These are phyloP conservation scores for Drosophila neutralis DNA, from an alignment of 2,888 invertebrate species.

Conservation along the genomic window DNA sequence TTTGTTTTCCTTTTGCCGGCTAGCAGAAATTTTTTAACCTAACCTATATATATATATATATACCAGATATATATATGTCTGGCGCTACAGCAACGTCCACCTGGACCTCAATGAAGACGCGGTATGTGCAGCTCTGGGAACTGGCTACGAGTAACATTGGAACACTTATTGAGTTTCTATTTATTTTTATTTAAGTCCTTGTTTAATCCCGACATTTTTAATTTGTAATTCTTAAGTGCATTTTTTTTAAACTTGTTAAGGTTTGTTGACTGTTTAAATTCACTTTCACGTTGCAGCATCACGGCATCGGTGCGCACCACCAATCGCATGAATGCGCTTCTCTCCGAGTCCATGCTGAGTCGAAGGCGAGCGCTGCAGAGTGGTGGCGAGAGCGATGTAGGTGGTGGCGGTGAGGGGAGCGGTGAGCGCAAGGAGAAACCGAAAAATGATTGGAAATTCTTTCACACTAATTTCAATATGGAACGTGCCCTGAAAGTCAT, in stretches of 20 bases:
- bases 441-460: conserved; percentile 80
- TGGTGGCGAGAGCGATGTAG: conserved; percentile 48
- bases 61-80: conserved; percentile 24
- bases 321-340: conserved; percentile 84
- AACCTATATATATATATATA: not conserved
- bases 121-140: conserved; percentile 57
- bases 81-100: conserved; percentile 64
- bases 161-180: conserved; percentile 3
- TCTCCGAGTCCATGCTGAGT: conserved; percentile 82
- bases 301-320: conserved; percentile 84
- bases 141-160: conserved; percentile 7
- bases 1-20: conserved; percentile 71
- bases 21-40: conserved; percentile 32
- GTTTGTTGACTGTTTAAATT: not conserved
- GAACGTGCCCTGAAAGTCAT: conserved; percentile 83
- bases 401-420: conserved; percentile 43
- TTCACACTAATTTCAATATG: conserved; percentile 84
- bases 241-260: not conserved
- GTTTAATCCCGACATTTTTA: not conserved
- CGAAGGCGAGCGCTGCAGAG: conserved; percentile 73
- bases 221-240: not conserved
- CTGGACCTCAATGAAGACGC: conserved; percentile 81
- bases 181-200: not conserved
- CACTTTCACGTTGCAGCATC: conserved; percentile 71
- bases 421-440: conserved; percentile 67